Evolutionary conservation across 1,140 invertebrate genomes (phyloP).

Genomic region (Dinothrombium tinctorium): DNA sequence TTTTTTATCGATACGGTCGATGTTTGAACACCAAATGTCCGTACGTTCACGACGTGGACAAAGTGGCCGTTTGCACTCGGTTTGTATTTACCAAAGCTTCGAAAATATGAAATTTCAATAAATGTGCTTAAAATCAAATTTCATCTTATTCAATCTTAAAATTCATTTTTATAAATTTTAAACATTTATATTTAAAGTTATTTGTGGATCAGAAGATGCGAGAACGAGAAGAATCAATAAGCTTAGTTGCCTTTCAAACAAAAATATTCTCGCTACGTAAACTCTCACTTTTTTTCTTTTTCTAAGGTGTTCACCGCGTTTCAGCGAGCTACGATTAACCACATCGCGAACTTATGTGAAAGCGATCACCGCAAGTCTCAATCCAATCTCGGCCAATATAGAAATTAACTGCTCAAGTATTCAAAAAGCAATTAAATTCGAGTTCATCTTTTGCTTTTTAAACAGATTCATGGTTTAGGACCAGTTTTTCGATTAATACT

Average conservation of each 20-base stretch:
- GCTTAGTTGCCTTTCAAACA: not conserved
- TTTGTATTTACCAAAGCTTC: too few relatives aligned
- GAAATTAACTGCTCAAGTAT: conserved; percentile 44
- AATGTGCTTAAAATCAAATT: too few relatives aligned
- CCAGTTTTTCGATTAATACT: conserved; percentile 50
- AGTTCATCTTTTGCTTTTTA: too few relatives aligned
- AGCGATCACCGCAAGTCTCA: conserved; percentile 26
- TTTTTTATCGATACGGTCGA: too few relatives aligned
- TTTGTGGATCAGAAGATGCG: conserved; percentile 82
- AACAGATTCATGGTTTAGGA: conserved; percentile 48
- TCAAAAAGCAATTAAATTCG: not conserved
- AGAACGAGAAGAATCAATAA: conserved; percentile 58
- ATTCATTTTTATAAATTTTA: too few relatives aligned
- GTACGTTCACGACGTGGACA: too few relatives aligned
- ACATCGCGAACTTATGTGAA: conserved; percentile 48
- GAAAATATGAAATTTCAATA: too few relatives aligned
- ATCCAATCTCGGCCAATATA: conserved; percentile 15
- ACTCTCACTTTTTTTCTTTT: conserved; percentile 3
- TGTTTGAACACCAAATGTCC: too few relatives aligned
- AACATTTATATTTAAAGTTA: too few relatives aligned
- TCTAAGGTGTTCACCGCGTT: conserved; percentile 41
- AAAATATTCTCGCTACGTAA: not conserved
- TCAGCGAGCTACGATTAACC: conserved; percentile 49
- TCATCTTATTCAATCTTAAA: too few relatives aligned
- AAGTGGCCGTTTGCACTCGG: too few relatives aligned